phyloP scores from a whole-genome alignment of 2,888 invertebrate genomes.

The Torymus auratus region DNA sequence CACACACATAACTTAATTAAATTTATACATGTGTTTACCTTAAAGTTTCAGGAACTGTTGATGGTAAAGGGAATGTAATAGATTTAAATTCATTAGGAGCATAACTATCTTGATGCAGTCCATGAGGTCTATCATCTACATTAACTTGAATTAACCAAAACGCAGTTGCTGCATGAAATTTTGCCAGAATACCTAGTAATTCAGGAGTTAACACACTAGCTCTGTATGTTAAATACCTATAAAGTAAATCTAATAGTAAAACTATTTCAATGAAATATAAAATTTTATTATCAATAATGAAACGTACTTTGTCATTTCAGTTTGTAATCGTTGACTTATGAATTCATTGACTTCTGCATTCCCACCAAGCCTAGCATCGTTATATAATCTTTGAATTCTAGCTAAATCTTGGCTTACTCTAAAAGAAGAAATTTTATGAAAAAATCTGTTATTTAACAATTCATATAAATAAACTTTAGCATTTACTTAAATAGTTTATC shows the following conservation, averaged over 20 bases:
- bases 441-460: background rate
- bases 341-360: conserved; percentile 80
- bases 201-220: conserved; percentile 88
- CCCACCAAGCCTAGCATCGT: conserved; percentile 82
- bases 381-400: conserved; percentile 85
- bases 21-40: conserved; percentile 76
- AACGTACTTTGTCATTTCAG: conserved; percentile 82
- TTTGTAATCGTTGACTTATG: conserved; percentile 81
- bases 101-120: conserved; percentile 76
- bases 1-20: background rate
- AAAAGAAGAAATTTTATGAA: conserved; percentile 30
- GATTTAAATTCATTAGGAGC: conserved; percentile 80
- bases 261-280: conserved; percentile 23
- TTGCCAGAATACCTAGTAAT: conserved; percentile 83
- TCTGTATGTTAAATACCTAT: conserved; percentile 84
- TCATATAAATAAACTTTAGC: background rate
- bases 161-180: conserved; percentile 89
- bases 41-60: conserved; percentile 82
- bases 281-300: conserved; percentile 22
- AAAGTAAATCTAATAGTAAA: conserved; percentile 59
- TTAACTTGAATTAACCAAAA: conserved; percentile 93
- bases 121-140: conserved; percentile 76
- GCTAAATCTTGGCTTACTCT: conserved; percentile 79
- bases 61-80: conserved; percentile 82
- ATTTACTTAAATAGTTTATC: conserved; percentile 77